phyloP scores from a whole-genome alignment of 35 echinoderm and acorn worm species.

The Apostichopus japonicus region DNA sequence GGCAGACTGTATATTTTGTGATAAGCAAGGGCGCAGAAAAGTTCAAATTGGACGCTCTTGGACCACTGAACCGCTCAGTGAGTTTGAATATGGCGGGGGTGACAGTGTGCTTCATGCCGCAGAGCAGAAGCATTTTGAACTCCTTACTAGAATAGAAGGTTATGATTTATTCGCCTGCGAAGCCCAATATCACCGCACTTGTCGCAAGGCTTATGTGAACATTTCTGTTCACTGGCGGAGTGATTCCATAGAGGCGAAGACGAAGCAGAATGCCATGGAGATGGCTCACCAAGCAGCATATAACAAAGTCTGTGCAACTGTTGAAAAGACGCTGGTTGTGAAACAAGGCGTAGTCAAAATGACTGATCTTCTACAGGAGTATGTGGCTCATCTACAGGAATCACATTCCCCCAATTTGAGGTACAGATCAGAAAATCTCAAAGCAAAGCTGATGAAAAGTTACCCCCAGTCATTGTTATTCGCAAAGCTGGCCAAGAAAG shows the following conservation, averaged over 20 bases:
- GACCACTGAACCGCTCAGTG: background rate
- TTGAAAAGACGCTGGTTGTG: constrained; percentile 26
- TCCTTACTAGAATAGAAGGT: constrained; percentile 21
- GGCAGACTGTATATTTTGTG: constrained; percentile 29
- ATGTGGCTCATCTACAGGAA: constrained; percentile 49
- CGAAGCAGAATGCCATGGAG: background rate
- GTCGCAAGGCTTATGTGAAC: constrained; percentile 37
- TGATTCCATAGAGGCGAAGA: background rate
- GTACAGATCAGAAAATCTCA: constrained; percentile 67
- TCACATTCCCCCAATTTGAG: constrained; percentile 54
- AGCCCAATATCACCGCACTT: constrained; percentile 36
- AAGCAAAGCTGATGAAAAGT: constrained; percentile 47
- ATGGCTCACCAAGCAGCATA: constrained; percentile 46
- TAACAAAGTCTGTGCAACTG: constrained; percentile 22
- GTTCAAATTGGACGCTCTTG: constrained; percentile 19
- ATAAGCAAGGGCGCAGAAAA: constrained; percentile 4
- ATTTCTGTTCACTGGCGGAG: background rate
- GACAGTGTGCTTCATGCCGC: constrained; percentile 15
- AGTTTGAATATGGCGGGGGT: constrained; percentile 46
- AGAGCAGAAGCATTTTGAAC: constrained; percentile 11
- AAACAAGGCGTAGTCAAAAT: constrained; percentile 9
- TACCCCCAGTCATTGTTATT: background rate
- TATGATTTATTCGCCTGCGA: constrained; percentile 67
- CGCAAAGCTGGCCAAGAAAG: constrained; percentile 19
- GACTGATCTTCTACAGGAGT: constrained; percentile 2